Evolutionary conservation across 2,797 vertebrate genomes (phyloP).

Genomic region (Helostoma temminkii): DNA sequence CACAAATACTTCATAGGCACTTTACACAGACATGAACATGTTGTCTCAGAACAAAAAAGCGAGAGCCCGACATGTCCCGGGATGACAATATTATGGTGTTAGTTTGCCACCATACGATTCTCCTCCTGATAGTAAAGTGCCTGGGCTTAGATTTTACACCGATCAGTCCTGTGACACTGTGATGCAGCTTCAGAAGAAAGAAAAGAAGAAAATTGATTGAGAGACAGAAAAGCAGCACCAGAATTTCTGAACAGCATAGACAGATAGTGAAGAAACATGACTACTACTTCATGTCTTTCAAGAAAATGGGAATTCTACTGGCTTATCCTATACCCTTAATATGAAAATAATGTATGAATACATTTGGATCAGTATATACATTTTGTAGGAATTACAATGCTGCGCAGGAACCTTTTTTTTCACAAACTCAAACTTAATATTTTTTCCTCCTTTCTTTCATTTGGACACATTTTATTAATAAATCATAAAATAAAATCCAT

Average conservation of each 20-base stretch:
- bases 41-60: conserved; percentile 34
- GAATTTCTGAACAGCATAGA: conserved; percentile 42
- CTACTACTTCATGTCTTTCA: neutral
- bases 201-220: neutral
- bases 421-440: neutral
- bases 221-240: conserved; percentile 43
- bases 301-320: neutral
- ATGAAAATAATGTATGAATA: neutral
- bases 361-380: neutral
- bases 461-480: neutral
- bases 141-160: conserved; percentile 43
- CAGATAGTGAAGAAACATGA: neutral
- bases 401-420: neutral
- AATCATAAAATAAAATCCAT: neutral
- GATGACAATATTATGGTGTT: conserved; percentile 61
- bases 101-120: conserved; percentile 61
- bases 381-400: too few species aligned
- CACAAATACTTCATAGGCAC: conserved; percentile 42
- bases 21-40: conserved; percentile 45
- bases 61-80: conserved; percentile 47
- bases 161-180: conserved; percentile 58
- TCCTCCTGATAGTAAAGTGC: conserved; percentile 73
- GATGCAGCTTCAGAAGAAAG: conserved; percentile 25
- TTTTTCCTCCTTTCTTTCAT: neutral
- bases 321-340: neutral